phyloP scores from a whole-genome alignment of 2,113 vertebrate species.

The Sinocyclocheilus maitianheensis region DNA sequence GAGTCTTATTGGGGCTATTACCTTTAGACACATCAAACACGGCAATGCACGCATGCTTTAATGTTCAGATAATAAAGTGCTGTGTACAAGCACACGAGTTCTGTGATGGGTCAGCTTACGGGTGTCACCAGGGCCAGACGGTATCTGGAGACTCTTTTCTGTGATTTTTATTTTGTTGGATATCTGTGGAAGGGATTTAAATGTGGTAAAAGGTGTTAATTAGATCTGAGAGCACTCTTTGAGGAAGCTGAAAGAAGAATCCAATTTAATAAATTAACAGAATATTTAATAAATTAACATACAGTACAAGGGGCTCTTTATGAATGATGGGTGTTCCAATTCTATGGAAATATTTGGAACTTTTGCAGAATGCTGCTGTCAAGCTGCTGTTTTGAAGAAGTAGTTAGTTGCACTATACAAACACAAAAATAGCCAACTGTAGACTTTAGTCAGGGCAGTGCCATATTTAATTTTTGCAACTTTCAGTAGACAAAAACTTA shows the following conservation, averaged over 20 bases:
- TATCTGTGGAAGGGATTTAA: not conserved
- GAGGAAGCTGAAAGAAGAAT: no score
- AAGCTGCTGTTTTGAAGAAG: not conserved
- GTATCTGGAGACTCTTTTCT: not conserved
- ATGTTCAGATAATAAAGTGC: constrained; percentile 17
- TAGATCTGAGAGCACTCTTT: no score
- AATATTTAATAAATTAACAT: no score
- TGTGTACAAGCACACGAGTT: constrained; percentile 36
- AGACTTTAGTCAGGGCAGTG: not conserved
- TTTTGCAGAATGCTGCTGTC: not conserved
- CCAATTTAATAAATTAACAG: no score
- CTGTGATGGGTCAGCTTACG: not conserved
- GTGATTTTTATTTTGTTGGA: not conserved
- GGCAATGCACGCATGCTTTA: constrained; percentile 35
- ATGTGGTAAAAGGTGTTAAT: no score
- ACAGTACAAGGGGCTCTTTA: not conserved
- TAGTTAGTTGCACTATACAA: not conserved
- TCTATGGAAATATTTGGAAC: not conserved
- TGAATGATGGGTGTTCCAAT: not conserved
- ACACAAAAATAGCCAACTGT: not conserved
- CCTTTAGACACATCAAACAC: constrained; percentile 68
- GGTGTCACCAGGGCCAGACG: not conserved
- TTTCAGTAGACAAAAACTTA: no score
- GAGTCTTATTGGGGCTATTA: constrained; percentile 69
- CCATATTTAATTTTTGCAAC: no score